Conservation (phyloP, 2,888 invertebrate species). For the Tipula confusa region DNA sequence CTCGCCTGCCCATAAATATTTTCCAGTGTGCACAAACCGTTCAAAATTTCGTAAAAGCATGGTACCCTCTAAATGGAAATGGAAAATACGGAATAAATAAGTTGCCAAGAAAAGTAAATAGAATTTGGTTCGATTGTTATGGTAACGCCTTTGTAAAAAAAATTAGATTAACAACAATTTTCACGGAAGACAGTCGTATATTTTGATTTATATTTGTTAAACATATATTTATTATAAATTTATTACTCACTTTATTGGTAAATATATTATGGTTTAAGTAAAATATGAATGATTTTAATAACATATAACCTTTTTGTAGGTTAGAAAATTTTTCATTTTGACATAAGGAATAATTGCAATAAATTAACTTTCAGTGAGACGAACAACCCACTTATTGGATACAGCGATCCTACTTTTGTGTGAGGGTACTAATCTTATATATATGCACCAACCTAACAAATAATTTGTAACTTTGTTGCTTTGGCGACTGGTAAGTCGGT, state of each 20-base stretch:
- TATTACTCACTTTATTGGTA: not conserved
- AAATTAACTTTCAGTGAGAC: no score
- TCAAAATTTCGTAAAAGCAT: constrained; percentile 59
- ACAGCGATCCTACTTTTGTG: not conserved
- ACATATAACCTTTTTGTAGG: not conserved
- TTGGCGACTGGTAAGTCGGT: no score
- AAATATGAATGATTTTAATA: not conserved
- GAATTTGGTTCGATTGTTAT: not conserved
- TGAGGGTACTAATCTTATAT: not conserved
- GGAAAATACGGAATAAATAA: not conserved
- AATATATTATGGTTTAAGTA: not conserved
- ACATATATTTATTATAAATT: not conserved
- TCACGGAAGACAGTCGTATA: not conserved
- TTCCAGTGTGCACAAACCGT: constrained; percentile 57
- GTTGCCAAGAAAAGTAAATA: constrained; percentile 6
- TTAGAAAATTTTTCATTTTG: not conserved
- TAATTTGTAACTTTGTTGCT: not conserved
- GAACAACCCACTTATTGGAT: not conserved
- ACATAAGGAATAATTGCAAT: not conserved
- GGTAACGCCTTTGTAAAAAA: not conserved
- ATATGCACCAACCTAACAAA: not conserved
- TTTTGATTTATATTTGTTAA: not conserved
- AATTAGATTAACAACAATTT: not conserved
- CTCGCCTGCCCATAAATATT: constrained; percentile 54
- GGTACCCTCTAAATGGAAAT: constrained; percentile 43